Evolutionary conservation across 2,888 invertebrate species (phyloP), one percentile per base, ranked within the genome.

Genomic region (Cristatella mucedo): DNA sequence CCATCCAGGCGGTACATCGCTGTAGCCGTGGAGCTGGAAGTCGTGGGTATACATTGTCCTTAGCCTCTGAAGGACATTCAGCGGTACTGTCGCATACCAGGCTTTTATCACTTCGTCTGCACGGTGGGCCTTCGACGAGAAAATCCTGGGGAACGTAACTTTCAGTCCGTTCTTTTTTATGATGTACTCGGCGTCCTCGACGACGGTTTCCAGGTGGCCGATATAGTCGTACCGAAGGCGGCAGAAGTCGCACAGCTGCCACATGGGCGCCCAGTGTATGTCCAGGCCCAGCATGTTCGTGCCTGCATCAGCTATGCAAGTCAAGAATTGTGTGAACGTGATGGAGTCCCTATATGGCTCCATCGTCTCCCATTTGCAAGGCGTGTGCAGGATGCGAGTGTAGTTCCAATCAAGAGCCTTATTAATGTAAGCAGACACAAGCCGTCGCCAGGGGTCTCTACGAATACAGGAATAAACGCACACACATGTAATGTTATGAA

Each of bases 191-290:
- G 31, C 31, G n/a, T 31, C 31, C 5, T 31, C 31, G 6, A 6
- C n/a, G 6, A n/a, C 31, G 13, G 31, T 7, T 31, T 31, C 31
- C 5, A 31, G 13, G 16, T 31, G 31, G 18, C 36, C 36, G 4
- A 36, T 22, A 6, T 26, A 18, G 13, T 36, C 19, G 18, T 26
- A 36, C 6, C 26, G 22, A 6, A 36, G 22, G 4, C 6, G 21
- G 18, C 36, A 36, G 15, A 36, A 15, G 19, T 36, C 26, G 18
- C 36, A 36, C 4, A 36, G 21, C 7, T 7, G 19, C 18, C 19
- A 22, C 13, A 26, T 22, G 5, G 36, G 36, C 16, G 18, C 19
- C 36, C 36, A 36, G 19, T 36, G 36, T 29, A 36, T 36, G 5
- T 36, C 36, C 19, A 11, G 13, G 5, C 13, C 13, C n/a, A n/a